Base-by-base conservation (phyloP, 2,888 invertebrate genomes). In the Craniophora ligustri region DNA sequence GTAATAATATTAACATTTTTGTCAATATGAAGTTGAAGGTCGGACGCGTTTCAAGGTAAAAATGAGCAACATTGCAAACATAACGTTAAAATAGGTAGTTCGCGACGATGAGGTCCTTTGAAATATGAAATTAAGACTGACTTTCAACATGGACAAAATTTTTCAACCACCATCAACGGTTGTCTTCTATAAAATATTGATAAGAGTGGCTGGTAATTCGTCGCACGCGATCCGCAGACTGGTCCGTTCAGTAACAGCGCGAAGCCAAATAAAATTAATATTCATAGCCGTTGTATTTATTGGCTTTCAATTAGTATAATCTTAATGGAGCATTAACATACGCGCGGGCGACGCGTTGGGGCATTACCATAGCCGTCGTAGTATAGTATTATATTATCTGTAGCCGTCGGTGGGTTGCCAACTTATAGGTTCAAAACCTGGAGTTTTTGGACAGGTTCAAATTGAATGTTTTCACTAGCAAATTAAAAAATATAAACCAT, bases 221-320 rank as follows among this genome's bases (percentile, higher is more conserved):
- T 72, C 80, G 85, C 88, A 88, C 88, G 88, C 88, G 87, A 89
- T 75, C 72, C 51, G 61, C 64, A 64, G 76, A 74, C 82, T 71
- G 79, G 81, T 81, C 80, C 72, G 45, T 47, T 44, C 78, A 73
- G 73, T 81, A 82, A 84, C 79, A 78, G 80, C 76, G 72, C 82
- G 80, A 87, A 91, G 81, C 82, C 87, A 91, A 92, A 93, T 92
- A 91, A 91, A 91, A 92, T 93, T 91, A 91, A 90, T 91, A 93
- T 92, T 93, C 93, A 93, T 93, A 92, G 92, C 89, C 83, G 91
- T 91, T 91, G 91, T 93, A 93, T 93, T 93, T 93, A 93, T 92
- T 93, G 93, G 91, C 92, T 92, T 93, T 93, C 93, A 93, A 93
- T 93, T 93, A 93, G 93, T 91, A 87, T 93, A 92, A 93, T 93